phyloP scores from a whole-genome alignment of 2,113 vertebrate genomes.

The Cephalopterus ornatus region DNA sequence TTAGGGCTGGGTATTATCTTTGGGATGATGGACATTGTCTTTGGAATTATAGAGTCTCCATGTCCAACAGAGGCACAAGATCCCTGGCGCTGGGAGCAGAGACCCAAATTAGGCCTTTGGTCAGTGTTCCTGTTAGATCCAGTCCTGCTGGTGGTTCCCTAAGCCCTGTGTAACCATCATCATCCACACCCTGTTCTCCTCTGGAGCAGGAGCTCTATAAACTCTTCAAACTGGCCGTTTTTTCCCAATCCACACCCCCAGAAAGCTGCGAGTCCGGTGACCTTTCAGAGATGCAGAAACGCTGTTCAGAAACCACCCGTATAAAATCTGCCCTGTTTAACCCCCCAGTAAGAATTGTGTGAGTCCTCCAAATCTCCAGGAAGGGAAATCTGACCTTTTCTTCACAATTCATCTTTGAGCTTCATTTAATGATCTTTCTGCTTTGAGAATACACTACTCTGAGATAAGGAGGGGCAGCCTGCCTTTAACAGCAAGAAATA shows the following conservation, averaged over 20 bases:
- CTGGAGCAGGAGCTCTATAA: background rate
- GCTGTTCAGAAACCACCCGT: background rate
- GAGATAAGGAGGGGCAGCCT: background rate
- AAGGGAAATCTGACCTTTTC: background rate
- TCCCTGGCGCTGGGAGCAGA: background rate
- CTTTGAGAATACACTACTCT: background rate
- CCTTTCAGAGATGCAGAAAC: background rate
- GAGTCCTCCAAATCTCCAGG: background rate
- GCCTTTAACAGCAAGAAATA: background rate
- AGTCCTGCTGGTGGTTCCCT: background rate
- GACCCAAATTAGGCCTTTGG: background rate
- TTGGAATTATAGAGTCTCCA: background rate
- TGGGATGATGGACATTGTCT: background rate
- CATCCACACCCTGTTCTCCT: background rate
- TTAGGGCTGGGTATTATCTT: background rate
- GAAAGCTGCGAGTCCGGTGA: background rate
- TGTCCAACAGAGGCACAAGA: background rate
- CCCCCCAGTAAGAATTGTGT: background rate
- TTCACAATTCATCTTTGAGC: background rate
- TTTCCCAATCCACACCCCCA: background rate
- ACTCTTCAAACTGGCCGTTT: background rate
- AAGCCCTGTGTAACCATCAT: too few relatives aligned
- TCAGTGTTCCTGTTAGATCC: background rate
- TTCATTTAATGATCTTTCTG: background rate
- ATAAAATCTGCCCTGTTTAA: background rate